Evolutionary conservation across 2,113 vertebrate genomes (phyloP).

Genomic region (Nibea coibor): DNA sequence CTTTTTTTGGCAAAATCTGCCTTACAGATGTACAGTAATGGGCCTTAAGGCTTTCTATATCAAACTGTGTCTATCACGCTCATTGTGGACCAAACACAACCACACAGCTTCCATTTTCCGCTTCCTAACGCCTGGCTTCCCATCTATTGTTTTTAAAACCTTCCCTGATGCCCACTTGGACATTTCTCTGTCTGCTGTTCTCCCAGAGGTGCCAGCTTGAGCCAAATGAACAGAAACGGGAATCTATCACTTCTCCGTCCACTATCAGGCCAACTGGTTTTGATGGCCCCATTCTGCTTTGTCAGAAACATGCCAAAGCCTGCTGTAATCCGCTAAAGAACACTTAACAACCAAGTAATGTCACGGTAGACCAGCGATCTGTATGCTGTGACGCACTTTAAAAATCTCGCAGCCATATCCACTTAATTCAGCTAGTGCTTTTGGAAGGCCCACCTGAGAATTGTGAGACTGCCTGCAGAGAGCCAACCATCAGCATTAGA

Average conservation of each 20-base stretch:
- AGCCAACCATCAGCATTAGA: slow-evolving; percentile 83
- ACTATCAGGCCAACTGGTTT: slow-evolving; percentile 64
- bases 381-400: slow-evolving; percentile 67
- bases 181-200: slow-evolving; percentile 59
- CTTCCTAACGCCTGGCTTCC: slow-evolving; percentile 44
- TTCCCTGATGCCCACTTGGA: slow-evolving; percentile 64
- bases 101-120: slow-evolving; percentile 34
- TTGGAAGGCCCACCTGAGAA: slow-evolving; percentile 82
- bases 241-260: slow-evolving; percentile 55
- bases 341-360: slow-evolving; percentile 74
- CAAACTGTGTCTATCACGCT: slow-evolving; percentile 40
- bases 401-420: slow-evolving; percentile 76
- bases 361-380: slow-evolving; percentile 64
- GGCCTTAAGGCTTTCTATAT: slow-evolving; percentile 29
- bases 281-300: slow-evolving; percentile 73
- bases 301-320: slow-evolving; percentile 68
- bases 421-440: slow-evolving; percentile 84
- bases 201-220: slow-evolving; percentile 66
- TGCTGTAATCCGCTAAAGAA: slow-evolving; percentile 68
- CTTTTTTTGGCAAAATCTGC: slow-evolving; percentile 14
- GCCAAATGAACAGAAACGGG: slow-evolving; percentile 65
- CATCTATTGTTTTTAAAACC: slow-evolving; percentile 70
- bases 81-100: slow-evolving; percentile 37
- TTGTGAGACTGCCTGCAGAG: slow-evolving; percentile 78
- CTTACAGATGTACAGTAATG: slow-evolving; percentile 48